Percentiles rank a stretch among this genome's conserved stretches.
Evolutionary conservation across 2,888 invertebrate species (phyloP).

Genomic region (Drosophila meridionalis): DNA sequence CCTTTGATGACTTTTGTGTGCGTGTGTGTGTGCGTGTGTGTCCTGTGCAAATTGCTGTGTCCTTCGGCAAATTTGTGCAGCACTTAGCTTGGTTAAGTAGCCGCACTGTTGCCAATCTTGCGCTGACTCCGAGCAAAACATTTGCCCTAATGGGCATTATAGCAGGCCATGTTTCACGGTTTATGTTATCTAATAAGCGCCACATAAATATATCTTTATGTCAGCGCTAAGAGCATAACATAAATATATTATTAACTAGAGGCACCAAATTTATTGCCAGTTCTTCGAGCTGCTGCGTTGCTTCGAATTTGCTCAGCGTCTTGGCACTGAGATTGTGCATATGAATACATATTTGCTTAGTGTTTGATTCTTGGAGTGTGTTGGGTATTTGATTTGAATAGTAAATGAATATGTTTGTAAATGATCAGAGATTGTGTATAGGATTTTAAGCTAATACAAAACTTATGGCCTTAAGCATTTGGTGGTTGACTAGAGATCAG

Average conservation of each 20-base stretch:
- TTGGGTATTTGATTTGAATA: background rate
- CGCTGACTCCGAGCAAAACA: constrained; percentile 16
- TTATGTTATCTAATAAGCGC: constrained; percentile 69
- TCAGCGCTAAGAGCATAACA: constrained; percentile 42
- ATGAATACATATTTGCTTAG: background rate
- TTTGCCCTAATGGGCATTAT: constrained; percentile 40
- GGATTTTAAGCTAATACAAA: background rate
- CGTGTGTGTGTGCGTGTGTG: background rate
- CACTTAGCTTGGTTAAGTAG: constrained; percentile 67
- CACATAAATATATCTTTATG: constrained; percentile 54
- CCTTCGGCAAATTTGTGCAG: constrained; percentile 65
- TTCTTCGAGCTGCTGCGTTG: background rate
- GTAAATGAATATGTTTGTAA: background rate
- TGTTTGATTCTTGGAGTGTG: background rate
- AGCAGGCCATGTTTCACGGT: constrained; percentile 36
- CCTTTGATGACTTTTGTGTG: constrained; percentile 34
- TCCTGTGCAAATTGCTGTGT: constrained; percentile 37
- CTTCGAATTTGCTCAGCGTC: background rate
- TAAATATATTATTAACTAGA: constrained; percentile 45
- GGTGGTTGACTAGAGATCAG: no score
- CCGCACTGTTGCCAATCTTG: constrained; percentile 43
- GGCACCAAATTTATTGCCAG: constrained; percentile 25
- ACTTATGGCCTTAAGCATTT: no score
- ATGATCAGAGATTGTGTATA: background rate
- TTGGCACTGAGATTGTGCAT: background rate